Percentiles rank a stretch among this genome's conserved stretches.
Evolutionary conservation across 2,113 vertebrate species (phyloP).

Genomic region (Gopherus evgoodei): DNA sequence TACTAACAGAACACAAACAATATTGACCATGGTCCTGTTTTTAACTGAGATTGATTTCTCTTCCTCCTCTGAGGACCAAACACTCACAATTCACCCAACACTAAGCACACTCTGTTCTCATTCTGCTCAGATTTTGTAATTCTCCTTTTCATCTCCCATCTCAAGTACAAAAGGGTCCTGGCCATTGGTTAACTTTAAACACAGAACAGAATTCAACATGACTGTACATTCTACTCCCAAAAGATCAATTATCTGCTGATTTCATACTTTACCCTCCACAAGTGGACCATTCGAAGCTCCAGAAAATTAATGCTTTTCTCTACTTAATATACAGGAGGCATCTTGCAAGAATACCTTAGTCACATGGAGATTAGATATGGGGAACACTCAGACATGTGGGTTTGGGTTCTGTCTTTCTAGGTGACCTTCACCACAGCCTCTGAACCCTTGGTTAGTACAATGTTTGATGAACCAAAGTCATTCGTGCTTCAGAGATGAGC

Average conservation of each 20-base stretch:
- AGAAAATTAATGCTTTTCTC: not conserved
- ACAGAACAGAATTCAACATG: not conserved
- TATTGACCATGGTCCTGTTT: not conserved
- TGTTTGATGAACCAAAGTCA: not conserved
- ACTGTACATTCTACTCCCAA: constrained; percentile 3
- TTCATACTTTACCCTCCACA: not conserved
- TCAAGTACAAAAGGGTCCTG: not conserved
- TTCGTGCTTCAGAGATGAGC: accelerated
- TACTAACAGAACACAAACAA: not conserved
- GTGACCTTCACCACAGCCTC: accelerated
- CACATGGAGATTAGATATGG: accelerated
- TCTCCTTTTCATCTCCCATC: not conserved
- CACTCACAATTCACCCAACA: not conserved
- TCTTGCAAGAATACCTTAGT: not conserved
- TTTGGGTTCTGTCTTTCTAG: not conserved
- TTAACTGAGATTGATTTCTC: not conserved
- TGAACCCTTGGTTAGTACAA: accelerated
- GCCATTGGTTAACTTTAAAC: not conserved
- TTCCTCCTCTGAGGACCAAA: not conserved
- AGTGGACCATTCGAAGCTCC: not conserved
- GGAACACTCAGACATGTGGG: accelerated
- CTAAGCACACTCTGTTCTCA: not conserved
- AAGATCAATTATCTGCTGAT: not conserved
- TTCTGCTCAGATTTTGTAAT: not conserved
- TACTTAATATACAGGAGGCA: not conserved